Percentiles rank a stretch among this genome's conserved stretches.
Evolutionary conservation across 2,888 invertebrate species (phyloP).

Genomic region (Pseudanteris insignis): DNA sequence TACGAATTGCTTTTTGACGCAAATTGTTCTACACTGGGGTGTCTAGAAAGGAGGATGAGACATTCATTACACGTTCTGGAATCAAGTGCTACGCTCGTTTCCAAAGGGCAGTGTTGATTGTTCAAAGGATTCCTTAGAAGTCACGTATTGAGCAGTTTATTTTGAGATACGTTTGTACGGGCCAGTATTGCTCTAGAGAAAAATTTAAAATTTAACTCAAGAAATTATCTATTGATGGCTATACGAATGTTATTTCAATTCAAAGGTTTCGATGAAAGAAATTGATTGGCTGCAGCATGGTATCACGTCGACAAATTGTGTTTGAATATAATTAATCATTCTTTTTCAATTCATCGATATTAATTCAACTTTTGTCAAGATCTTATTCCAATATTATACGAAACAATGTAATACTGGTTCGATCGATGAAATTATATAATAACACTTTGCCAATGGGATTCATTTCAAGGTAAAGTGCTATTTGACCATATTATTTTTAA

Average conservation of each 20-base stretch:
- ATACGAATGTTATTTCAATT: constrained; percentile 19
- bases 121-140: constrained; percentile 33
- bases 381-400: constrained; percentile 13
- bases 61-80: constrained; percentile 31
- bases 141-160: constrained; percentile 43
- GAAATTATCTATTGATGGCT: constrained; percentile 22
- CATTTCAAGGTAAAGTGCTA: too few relatives aligned
- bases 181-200: constrained; percentile 31
- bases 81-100: constrained; percentile 28
- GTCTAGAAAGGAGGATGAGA: constrained; percentile 6
- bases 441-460: too few relatives aligned
- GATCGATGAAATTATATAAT: too few relatives aligned
- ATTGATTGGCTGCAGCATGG: background rate
- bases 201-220: constrained; percentile 21
- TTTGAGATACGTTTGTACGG: constrained; percentile 26
- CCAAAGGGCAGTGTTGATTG: constrained; percentile 39
- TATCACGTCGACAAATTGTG: too few relatives aligned
- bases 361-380: too few relatives aligned
- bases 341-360: too few relatives aligned
- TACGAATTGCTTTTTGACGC: constrained; percentile 24
- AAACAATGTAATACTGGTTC: background rate
- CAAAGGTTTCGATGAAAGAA: constrained; percentile 12
- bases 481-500: too few relatives aligned
- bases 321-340: too few relatives aligned
- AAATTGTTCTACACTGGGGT: constrained; percentile 24